phyloP scores from a whole-genome alignment of 2,797 vertebrate genomes.

The Lepus townsendii region DNA sequence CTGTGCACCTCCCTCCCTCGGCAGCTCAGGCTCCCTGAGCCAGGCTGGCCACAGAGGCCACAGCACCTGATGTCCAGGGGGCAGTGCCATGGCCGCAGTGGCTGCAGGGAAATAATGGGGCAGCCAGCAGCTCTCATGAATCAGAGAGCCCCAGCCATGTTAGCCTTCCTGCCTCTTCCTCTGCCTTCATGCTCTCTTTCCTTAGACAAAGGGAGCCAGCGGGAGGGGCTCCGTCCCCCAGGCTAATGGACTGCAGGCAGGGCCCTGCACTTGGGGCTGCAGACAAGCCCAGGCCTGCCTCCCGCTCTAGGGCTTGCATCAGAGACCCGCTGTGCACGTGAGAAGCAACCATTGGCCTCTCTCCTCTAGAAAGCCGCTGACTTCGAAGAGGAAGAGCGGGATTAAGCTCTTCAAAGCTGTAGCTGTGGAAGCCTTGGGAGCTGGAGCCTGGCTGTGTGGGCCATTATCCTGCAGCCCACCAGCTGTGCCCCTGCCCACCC shows the following conservation, averaged over 20 bases:
- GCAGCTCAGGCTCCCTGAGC: background rate
- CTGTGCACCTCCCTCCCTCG: background rate
- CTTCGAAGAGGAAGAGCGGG: background rate
- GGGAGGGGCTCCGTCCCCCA: background rate
- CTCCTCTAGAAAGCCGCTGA: conserved; percentile 25
- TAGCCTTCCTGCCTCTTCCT: background rate
- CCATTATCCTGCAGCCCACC: background rate
- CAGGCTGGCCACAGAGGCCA: background rate
- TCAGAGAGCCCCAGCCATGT: background rate
- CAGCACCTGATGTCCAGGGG: no score
- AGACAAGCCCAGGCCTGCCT: background rate
- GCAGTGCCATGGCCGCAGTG: background rate
- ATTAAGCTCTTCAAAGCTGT: background rate
- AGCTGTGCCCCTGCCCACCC: background rate
- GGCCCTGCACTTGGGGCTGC: background rate
- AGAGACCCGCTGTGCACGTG: background rate
- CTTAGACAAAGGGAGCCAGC: background rate
- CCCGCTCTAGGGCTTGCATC: background rate
- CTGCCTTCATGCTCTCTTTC: background rate
- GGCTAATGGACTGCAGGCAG: background rate
- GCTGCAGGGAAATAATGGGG: background rate
- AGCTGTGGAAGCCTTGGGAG: conserved; percentile 32
- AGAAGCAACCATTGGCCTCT: background rate
- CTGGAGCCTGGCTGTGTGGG: background rate
- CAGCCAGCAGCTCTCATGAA: background rate